Evolutionary conservation across 2,888 invertebrate species (phyloP).

Genomic region (Acanthosepion lycidas): DNA sequence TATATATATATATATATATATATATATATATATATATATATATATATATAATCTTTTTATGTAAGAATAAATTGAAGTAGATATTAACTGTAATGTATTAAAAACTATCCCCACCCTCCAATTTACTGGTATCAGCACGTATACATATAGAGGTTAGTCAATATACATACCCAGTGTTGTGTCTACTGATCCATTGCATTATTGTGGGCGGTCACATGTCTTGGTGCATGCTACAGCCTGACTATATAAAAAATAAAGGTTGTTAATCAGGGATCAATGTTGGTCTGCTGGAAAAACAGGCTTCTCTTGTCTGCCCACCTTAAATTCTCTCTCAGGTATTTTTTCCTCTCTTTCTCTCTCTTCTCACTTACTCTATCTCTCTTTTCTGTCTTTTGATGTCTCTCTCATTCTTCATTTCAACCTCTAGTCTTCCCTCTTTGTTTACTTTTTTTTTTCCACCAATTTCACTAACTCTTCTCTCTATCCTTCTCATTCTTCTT

Average conservation of each 20-base stretch:
- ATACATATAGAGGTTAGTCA: neutral
- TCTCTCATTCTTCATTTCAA: no score
- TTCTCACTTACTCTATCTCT: no score
- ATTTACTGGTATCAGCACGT: neutral
- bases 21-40: no score
- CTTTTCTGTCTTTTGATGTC: neutral
- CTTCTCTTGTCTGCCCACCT: neutral
- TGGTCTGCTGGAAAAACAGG: neutral
- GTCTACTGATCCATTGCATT: neutral
- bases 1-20: no score
- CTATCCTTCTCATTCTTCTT: neutral
- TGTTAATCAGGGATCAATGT: slow-evolving; percentile 1
- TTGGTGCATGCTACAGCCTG: neutral
- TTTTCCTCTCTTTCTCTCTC: neutral
- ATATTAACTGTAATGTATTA: neutral
- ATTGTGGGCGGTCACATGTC: neutral
- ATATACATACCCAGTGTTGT: neutral
- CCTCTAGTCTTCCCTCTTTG: neutral
- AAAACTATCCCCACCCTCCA: neutral
- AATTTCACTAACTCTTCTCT: no score
- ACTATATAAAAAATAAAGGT: neutral
- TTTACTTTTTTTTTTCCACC: neutral
- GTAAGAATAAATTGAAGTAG: no score
- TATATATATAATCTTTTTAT: no score
- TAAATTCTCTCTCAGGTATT: neutral